Percentiles rank a stretch among this genome's conserved stretches.
Conservation (phyloP, 2,888 invertebrate species). For the Dicyrtomina minuta region DNA sequence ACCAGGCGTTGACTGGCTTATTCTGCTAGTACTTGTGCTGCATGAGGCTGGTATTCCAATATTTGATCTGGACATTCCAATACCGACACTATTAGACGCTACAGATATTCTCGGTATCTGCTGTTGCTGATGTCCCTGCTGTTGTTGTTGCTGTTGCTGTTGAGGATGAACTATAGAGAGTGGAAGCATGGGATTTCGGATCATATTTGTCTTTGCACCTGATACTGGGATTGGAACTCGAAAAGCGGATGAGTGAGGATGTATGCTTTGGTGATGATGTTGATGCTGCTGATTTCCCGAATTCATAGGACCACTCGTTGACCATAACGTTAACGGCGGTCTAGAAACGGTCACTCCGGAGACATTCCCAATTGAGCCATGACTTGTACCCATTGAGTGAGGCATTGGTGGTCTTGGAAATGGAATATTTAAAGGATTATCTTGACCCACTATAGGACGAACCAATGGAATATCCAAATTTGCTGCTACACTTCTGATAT, state of each 20-base stretch:
- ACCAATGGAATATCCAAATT: conserved; percentile 53
- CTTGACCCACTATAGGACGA: conserved; percentile 40
- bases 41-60: background rate
- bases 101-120: conserved; percentile 21
- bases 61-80: background rate
- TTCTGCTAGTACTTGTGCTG: background rate
- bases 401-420: conserved; percentile 16
- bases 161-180: conserved; percentile 48
- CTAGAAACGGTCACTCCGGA: background rate
- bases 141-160: conserved; percentile 24
- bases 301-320: background rate
- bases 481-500: conserved; percentile 51
- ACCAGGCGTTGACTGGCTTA: conserved; percentile 31
- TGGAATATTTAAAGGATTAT: conserved; percentile 32
- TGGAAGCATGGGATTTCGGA: conserved; percentile 33
- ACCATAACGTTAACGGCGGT: conserved; percentile 16
- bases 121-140: conserved; percentile 26
- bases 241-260: conserved; percentile 48
- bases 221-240: conserved; percentile 44
- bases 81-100: background rate
- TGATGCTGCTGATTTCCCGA: no score
- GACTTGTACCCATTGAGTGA: background rate
- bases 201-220: background rate
- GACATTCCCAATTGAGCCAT: no score
- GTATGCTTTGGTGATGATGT: no score